Evolutionary conservation across 2,113 vertebrate species (phyloP), one percentile per base, ranked within the genome.

Genomic region (Saccopteryx leptura): DNA sequence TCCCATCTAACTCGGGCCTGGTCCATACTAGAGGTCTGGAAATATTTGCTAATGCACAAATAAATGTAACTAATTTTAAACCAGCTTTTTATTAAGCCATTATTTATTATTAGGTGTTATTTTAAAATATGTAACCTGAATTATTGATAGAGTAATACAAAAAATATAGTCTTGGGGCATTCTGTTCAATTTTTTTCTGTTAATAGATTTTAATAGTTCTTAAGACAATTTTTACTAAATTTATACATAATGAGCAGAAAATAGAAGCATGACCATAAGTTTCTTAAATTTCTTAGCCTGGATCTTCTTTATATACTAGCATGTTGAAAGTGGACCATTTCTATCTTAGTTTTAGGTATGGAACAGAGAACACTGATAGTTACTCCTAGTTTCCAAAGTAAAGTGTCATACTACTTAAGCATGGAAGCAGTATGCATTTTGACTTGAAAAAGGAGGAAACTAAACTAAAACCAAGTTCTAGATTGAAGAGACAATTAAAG

Each of bases 221-320:
- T 72, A 90, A 96, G 21, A 83, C 7, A 88, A 60, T 58, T 93
- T 93, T 93, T 88, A 89, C 33, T 87, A 95, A 94, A 63, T 85
- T 65, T n/a, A 58, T 48, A 88, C 0, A 52, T 4, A 78, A 71
- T 50, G 14, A 86, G 9, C 19, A 79, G 18, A 96, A 85, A 72
- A 80, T 79, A 79, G 65, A 26, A 93, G 71, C 74, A 82, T 24
- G 12, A 75, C 9, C 60, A 83, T 65, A 69, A 82, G 75, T 76
- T 28, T 81, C 26, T 82, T 87, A 90, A 84, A 88, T 86, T n/a
- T 87, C 33, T 88, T 92, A 93, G 9, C 19, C 69, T 94, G 65
- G 9, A 5, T 74, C 46, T 81, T 75, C 13, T 21, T 88, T 58
- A 74, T 58, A 58, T 79, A 31, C 46, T 71, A 82, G 61, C 1